phyloP scores from a whole-genome alignment of 2,888 invertebrate species.

The Thereva unica region DNA sequence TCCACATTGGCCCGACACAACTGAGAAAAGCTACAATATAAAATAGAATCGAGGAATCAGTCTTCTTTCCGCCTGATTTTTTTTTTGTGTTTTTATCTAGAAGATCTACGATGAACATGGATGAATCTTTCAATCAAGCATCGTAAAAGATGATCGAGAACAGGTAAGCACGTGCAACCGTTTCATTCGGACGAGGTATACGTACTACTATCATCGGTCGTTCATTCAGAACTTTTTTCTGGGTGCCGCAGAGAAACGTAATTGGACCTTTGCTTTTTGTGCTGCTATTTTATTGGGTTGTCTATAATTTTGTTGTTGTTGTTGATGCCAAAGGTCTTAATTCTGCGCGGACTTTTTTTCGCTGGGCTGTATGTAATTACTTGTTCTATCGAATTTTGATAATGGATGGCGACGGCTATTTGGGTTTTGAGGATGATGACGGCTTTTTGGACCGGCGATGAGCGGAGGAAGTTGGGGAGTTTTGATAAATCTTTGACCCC shows the following conservation, averaged over 20 bases:
- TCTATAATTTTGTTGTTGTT: too few species aligned
- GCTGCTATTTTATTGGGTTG: neutral
- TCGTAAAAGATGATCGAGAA: neutral
- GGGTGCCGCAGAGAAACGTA: slow-evolving; percentile 8
- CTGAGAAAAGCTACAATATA: too few species aligned
- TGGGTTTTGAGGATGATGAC: too few species aligned
- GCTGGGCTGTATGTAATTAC: too few species aligned
- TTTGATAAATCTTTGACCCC: too few species aligned
- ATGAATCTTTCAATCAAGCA: neutral
- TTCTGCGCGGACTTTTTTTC: too few species aligned
- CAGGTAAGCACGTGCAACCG: neutral
- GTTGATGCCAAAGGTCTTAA: too few species aligned
- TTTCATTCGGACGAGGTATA: neutral
- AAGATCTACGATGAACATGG: neutral
- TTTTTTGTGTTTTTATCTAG: slow-evolving; percentile 20
- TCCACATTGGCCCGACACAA: neutral
- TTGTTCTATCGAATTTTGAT: too few species aligned
- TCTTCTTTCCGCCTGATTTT: neutral
- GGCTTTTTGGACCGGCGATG: too few species aligned
- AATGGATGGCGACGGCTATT: too few species aligned
- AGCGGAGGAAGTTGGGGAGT: too few species aligned
- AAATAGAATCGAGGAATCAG: too few species aligned
- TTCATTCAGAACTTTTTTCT: neutral
- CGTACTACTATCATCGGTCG: neutral
- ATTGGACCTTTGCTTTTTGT: slow-evolving; percentile 8